These are phyloP conservation scores for Porites lutea DNA, from an alignment of 64 coral and sea anemone genomes.

Conservation along the genomic window DNA sequence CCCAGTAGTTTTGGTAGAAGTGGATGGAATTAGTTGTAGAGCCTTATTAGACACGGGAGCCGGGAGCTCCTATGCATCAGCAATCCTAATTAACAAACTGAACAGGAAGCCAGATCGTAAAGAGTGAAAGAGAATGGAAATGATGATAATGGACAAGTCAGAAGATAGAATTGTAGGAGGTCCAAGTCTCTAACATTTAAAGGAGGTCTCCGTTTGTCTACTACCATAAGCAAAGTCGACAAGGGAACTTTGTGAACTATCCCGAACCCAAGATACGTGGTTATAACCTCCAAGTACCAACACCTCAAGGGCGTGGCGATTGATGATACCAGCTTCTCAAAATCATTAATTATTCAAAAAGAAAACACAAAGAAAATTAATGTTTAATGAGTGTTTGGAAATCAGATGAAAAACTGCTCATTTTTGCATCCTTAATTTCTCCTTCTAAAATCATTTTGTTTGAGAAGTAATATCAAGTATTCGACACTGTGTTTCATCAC, in stretches of 20 bases:
- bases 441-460: too few relatives aligned
- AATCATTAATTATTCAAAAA: neutral
- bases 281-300: slow-evolving; percentile 14
- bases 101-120: slow-evolving; percentile 13
- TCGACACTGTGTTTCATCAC: too few relatives aligned
- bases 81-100: slow-evolving; percentile 23
- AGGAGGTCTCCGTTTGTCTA: slow-evolving; percentile 13
- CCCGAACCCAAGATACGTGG: slow-evolving; percentile 34
- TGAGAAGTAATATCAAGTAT: too few relatives aligned
- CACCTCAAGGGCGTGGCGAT: neutral
- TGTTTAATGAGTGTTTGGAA: too few relatives aligned
- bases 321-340: neutral
- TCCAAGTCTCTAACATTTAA: slow-evolving; percentile 28
- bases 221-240: slow-evolving; percentile 59
- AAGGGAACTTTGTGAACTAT: slow-evolving; percentile 27
- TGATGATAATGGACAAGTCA: slow-evolving; percentile 60
- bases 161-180: slow-evolving; percentile 46
- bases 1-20: slow-evolving; percentile 39
- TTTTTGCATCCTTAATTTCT: too few relatives aligned
- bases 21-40: slow-evolving; percentile 61
- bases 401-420: too few relatives aligned
- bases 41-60: slow-evolving; percentile 10
- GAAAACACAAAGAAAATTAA: too few relatives aligned
- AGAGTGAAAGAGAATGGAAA: slow-evolving; percentile 55
- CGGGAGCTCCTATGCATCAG: neutral